phyloP scores from a whole-genome alignment of 2,888 invertebrate genomes.

The Metopia argyrocephala region DNA sequence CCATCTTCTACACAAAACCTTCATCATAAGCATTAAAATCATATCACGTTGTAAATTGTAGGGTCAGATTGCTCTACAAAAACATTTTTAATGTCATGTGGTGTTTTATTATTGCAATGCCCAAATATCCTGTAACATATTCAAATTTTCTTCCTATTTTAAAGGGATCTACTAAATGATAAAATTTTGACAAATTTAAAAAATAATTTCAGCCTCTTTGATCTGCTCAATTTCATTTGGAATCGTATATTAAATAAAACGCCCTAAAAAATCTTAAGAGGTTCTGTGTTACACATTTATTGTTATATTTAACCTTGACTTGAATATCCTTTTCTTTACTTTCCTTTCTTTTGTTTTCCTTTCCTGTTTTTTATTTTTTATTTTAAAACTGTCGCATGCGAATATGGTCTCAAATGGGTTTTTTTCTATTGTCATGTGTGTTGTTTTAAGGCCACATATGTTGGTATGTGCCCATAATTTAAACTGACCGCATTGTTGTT shows the following conservation, averaged over 20 bases:
- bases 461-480: slow-evolving; percentile 51
- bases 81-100: too few species aligned
- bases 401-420: not conserved
- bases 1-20: not conserved
- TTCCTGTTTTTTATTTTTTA: too few species aligned
- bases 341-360: not conserved
- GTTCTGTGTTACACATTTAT: too few species aligned
- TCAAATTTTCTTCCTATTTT: not conserved
- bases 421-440: slow-evolving; percentile 48
- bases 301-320: not conserved
- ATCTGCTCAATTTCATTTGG: not conserved
- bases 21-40: not conserved
- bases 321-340: not conserved
- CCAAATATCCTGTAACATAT: too few species aligned
- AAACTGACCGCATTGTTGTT: slow-evolving; percentile 58
- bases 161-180: not conserved
- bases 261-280: slow-evolving; percentile 39
- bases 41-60: not conserved
- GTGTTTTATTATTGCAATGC: not conserved
- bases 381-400: not conserved
- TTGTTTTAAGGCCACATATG: slow-evolving; percentile 55
- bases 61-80: not conserved
- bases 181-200: slow-evolving; percentile 50
- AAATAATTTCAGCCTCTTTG: slow-evolving; percentile 32
- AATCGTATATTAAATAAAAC: slow-evolving; percentile 54